These are phyloP conservation scores for Actias luna DNA, from an alignment of 2,888 invertebrate species.

Conservation along the genomic window DNA sequence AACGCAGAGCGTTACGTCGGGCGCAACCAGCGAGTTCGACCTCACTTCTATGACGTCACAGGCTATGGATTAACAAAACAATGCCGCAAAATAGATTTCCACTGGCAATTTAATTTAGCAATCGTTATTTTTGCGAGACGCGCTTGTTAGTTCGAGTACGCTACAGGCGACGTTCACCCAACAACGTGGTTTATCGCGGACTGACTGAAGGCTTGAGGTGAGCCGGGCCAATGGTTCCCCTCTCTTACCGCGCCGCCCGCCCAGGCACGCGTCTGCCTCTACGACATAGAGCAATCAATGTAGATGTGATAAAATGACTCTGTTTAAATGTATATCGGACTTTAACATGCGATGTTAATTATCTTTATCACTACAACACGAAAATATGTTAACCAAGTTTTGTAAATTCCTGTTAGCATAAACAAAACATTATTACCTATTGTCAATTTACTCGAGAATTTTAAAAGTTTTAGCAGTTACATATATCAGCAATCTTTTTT, in stretches of 20 bases:
- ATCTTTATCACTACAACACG: neutral
- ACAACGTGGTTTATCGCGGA: slow-evolving; percentile 48
- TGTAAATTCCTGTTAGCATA: neutral
- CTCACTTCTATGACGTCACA: slow-evolving; percentile 41
- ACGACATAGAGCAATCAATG: slow-evolving; percentile 45
- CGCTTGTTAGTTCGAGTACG: slow-evolving; percentile 37
- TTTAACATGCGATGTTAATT: neutral
- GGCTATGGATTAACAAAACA: slow-evolving; percentile 25
- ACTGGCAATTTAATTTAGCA: slow-evolving; percentile 57
- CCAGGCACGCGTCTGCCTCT: slow-evolving; percentile 61
- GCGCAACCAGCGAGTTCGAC: slow-evolving; percentile 39
- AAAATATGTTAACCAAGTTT: neutral
- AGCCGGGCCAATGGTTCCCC: slow-evolving; percentile 55
- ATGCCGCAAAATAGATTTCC: slow-evolving; percentile 24
- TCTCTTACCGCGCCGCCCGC: slow-evolving; percentile 45
- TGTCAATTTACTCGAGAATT: neutral
- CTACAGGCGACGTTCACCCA: slow-evolving; percentile 38
- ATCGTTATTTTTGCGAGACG: slow-evolving; percentile 60
- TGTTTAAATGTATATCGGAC: neutral
- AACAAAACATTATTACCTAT: neutral
- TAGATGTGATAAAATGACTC: slow-evolving; percentile 40
- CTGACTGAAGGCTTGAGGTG: slow-evolving; percentile 70
- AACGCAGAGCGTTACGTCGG: slow-evolving; percentile 41
- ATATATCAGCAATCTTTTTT: too few species aligned
- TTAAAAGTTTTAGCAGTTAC: too few species aligned